phyloP scores from a whole-genome alignment of 2,888 invertebrate genomes.

The Bimastos eiseni region DNA sequence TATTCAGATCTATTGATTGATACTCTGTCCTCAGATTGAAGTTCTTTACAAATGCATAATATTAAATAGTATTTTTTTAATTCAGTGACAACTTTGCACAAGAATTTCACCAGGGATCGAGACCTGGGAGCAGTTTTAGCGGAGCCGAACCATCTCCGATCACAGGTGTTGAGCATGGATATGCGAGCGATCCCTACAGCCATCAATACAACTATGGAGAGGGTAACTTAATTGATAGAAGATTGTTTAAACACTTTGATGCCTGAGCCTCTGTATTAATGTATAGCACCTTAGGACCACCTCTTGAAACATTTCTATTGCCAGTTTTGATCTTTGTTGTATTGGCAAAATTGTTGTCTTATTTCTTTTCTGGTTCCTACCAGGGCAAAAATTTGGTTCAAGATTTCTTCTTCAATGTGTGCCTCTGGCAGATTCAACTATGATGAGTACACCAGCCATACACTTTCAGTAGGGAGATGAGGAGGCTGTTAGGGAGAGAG shows the following conservation, averaged over 20 bases:
- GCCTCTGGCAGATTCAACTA: too few species aligned
- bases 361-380: not conserved
- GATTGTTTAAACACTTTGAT: not conserved
- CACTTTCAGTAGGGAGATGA: too few species aligned
- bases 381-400: too few species aligned
- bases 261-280: not conserved
- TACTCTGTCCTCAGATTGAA: too few species aligned
- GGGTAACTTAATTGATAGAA: not conserved
- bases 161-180: not conserved
- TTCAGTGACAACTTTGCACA: slow-evolving; percentile 44
- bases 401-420: too few species aligned
- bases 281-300: not conserved
- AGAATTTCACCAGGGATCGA: slow-evolving; percentile 43
- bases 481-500: too few species aligned
- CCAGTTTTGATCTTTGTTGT: not conserved
- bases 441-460: too few species aligned
- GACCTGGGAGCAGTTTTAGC: slow-evolving; percentile 43
- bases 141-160: slow-evolving; percentile 20
- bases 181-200: not conserved
- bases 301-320: not conserved
- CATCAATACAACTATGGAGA: not conserved
- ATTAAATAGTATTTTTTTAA: not conserved
- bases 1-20: not conserved
- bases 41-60: too few species aligned
- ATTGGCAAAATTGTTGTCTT: not conserved